Evolutionary conservation across 1,140 invertebrate genomes (phyloP).

Genomic region (Apis laboriosa): DNA sequence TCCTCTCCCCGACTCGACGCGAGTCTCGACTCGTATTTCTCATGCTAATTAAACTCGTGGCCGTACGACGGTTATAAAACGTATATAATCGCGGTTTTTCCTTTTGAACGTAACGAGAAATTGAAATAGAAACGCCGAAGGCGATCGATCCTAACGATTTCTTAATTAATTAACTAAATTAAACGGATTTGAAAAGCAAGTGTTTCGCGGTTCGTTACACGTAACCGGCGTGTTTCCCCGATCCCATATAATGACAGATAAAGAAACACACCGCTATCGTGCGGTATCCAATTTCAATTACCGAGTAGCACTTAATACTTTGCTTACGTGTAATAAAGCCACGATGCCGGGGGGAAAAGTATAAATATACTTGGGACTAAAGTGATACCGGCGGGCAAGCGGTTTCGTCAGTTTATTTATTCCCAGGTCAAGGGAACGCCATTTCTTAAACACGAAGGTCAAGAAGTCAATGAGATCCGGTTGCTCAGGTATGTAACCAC

Average conservation of each 20-base stretch:
- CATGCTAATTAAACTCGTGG: conserved; percentile 43
- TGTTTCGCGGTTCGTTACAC: not conserved
- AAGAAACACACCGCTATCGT: not conserved
- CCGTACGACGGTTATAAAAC: not conserved
- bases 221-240: not conserved
- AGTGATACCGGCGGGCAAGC: conserved; percentile 33
- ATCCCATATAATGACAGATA: conserved; percentile 42
- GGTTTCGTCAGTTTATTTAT: conserved; percentile 66
- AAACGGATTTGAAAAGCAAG: not conserved
- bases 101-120: not conserved
- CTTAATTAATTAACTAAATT: conserved; percentile 42
- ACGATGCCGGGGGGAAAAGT: conserved; percentile 13
- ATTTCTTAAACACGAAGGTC: conserved; percentile 65
- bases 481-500: conserved; percentile 66
- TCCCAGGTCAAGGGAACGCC: conserved; percentile 64
- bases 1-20: not conserved
- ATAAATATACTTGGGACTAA: conserved; percentile 36
- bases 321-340: conserved; percentile 35
- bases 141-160: conserved; percentile 2
- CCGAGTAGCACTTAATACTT: conserved; percentile 36
- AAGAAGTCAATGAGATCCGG: conserved; percentile 69
- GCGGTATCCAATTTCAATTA: conserved; percentile 44
- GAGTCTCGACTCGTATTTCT: not conserved
- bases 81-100: not conserved
- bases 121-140: not conserved